Percentiles rank a stretch among this genome's conserved stretches.
phyloP scores from a whole-genome alignment of 2,797 vertebrate genomes.

The Spea hammondii region DNA sequence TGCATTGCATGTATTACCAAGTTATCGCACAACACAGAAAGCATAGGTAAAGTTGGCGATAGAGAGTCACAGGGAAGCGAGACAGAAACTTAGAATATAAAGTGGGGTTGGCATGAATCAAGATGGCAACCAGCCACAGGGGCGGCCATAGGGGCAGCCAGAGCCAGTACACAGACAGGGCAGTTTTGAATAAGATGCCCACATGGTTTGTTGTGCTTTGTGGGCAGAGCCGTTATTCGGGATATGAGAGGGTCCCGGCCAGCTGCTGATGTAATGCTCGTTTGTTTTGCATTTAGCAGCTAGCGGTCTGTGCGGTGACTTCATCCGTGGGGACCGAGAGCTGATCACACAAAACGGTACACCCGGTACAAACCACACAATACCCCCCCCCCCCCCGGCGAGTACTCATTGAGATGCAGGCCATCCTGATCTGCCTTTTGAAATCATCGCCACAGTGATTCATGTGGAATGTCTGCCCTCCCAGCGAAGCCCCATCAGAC shows the following conservation, averaged over 20 bases:
- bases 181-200: background rate
- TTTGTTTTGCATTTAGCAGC: constrained; percentile 35
- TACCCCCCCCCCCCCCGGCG: too few species aligned
- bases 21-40: too few species aligned
- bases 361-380: background rate
- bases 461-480: background rate
- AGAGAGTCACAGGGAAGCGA: too few species aligned
- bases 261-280: constrained; percentile 25
- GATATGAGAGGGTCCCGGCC: background rate
- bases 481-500: too few species aligned
- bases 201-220: background rate
- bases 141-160: too few species aligned
- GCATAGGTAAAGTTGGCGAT: too few species aligned
- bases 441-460: background rate
- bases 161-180: background rate
- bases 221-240: background rate
- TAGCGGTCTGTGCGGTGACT: constrained; percentile 16
- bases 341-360: background rate
- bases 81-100: too few species aligned
- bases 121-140: background rate
- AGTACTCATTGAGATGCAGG: too few species aligned
- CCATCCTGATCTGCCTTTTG: background rate
- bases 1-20: too few species aligned
- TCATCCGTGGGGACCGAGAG: constrained; percentile 12
- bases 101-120: background rate